Percentiles rank a stretch among this genome's conserved stretches.
Conservation (phyloP, 2,888 invertebrate species). For the Drosophila melanocephala region DNA sequence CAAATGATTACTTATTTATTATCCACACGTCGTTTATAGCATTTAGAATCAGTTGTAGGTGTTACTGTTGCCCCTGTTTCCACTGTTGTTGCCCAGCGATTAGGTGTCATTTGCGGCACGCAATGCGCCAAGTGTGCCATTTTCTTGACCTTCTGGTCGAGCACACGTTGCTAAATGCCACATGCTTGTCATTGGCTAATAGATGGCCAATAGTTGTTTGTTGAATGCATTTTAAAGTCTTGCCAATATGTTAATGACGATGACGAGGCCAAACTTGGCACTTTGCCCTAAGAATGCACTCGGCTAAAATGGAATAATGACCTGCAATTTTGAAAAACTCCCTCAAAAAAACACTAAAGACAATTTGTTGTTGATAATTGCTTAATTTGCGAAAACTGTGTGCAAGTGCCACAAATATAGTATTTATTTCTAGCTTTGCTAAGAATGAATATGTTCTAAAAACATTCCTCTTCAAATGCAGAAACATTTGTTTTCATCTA, state of each 20-base stretch:
- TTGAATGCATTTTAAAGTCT: background rate
- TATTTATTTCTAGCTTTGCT: background rate
- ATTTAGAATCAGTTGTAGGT: background rate
- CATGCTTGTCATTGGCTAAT: background rate
- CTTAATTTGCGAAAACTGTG: background rate
- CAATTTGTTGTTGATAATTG: background rate
- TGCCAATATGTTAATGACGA: background rate
- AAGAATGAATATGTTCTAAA: background rate
- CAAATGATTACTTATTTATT: constrained; percentile 61
- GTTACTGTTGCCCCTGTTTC: background rate
- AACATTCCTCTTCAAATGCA: background rate
- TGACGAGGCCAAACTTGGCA: background rate
- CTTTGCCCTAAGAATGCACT: background rate
- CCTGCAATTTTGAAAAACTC: background rate
- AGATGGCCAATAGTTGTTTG: background rate
- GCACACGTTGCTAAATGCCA: background rate
- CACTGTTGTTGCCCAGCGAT: constrained; percentile 17
- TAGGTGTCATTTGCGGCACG: background rate
- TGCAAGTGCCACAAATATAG: background rate
- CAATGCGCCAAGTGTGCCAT: background rate
- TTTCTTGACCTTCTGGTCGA: background rate
- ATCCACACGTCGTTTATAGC: constrained; percentile 40
- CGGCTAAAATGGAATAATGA: background rate
- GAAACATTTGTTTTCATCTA: background rate
- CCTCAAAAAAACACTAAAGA: background rate